These are phyloP conservation scores for Bombycilla garrulus DNA, from an alignment of 2,113 vertebrate species.

Conservation along the genomic window DNA sequence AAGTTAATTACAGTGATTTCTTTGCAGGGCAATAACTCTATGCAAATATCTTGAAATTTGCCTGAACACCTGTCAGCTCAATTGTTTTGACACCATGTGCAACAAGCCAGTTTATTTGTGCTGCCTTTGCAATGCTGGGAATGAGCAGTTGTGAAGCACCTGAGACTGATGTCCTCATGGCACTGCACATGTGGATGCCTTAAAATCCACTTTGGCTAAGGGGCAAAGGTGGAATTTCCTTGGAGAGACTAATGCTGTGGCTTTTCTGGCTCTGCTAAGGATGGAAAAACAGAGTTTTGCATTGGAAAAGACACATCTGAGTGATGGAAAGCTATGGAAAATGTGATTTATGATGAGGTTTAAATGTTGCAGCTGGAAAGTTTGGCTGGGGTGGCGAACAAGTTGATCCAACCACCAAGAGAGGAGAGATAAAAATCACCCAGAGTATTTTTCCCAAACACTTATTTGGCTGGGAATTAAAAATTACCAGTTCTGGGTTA, in stretches of 20 bases:
- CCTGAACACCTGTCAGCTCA: not conserved
- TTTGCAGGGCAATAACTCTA: not conserved
- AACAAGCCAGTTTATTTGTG: not conserved
- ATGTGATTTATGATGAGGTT: not conserved
- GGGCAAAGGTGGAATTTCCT: not conserved
- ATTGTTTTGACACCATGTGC: not conserved
- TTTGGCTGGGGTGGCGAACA: not conserved
- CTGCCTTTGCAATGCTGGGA: not conserved
- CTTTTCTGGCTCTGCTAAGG: not conserved
- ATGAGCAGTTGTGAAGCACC: not conserved
- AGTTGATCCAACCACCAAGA: not conserved
- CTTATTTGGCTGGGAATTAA: not conserved
- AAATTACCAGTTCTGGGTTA: not conserved
- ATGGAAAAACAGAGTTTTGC: not conserved
- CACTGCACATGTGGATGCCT: not conserved
- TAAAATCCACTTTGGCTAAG: not conserved
- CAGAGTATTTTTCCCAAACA: not conserved
- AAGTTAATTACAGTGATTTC: not conserved
- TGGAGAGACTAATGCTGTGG: not conserved
- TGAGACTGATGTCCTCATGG: rapidly evolving
- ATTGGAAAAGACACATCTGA: not conserved
- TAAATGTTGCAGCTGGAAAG: not conserved
- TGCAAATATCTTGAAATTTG: not conserved
- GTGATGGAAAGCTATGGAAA: not conserved
- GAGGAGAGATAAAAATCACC: not conserved